Evolutionary conservation across 2,888 invertebrate species (phyloP), one percentile per base, ranked within the genome.

Genomic region (Aspidapion aeneum): DNA sequence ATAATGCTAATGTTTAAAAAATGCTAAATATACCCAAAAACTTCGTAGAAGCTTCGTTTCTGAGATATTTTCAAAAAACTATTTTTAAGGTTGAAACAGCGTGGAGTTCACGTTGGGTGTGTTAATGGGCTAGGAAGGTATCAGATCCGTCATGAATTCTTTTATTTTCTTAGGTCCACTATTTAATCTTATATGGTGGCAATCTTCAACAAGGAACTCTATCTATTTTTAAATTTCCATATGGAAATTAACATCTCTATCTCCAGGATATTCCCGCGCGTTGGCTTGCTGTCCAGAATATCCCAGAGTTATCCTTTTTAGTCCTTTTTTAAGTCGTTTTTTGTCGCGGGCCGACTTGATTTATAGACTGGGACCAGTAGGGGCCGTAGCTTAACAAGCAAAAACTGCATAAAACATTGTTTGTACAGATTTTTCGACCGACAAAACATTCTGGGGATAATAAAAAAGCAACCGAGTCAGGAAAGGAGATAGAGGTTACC

Each of bases 241-340:
- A 62, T 64, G 64, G 62, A 64, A 64, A 64, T 64, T 62, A 64
- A 58, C 60, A 21, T 64, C 59, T 64, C 62, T 64, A 64, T 62
- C 64, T 64, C 52, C 35, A 35, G 35, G 35, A 35, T 35, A 35
- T 35, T 3, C 35, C 12, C 35, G 35, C 12, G 12, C 35, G 35
- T 35, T n/a, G n/a, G n/a, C n/a, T n/a, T n/a, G n/a, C n/a, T n/a
- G n/a, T 35, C 35, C 35, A 35, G 35, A 35, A 3, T 35, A 35
- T 7, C 35, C 35, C 35, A 35, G 35, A 35, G 35, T 35, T 35
- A 35, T 35, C 35, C 35, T 35, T 35, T 35, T 35, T 35, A 35
- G 35, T 35, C 35, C 35, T 35, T 35, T 35, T 35, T 35, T 35
- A 35, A 35, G 35, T 35, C 35, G 35, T 35, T 35, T 35, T 35